Evolutionary conservation across 2,797 vertebrate genomes (phyloP), one percentile per base, ranked within the genome.

Genomic region (Periophthalmus magnuspinnatus): DNA sequence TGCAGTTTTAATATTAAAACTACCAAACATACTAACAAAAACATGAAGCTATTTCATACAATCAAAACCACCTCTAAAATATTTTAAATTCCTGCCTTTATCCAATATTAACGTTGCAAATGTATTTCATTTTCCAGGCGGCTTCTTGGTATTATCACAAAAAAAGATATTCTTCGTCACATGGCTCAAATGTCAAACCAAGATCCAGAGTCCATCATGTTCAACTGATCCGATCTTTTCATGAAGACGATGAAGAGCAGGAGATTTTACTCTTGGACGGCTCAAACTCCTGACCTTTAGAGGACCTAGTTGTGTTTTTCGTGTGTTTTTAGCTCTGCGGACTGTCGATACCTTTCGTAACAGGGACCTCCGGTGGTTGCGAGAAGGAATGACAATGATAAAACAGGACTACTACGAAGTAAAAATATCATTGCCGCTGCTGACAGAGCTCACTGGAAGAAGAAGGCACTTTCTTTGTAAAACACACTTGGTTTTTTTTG

Each of bases 81-180:
- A 8, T 21, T 1, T n/a, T 50, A 0, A 1, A 86, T 90, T 65
- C 67, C 75, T 66, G 33, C 41, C 60, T 16, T 5, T 1, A 0
- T 50, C 17, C 32, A 33, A 5, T 50, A 67, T 71, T 60, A 73
- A 21, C 55, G 68, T 10, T 57, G 11, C 34, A 47, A 21, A 24
- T 19, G 48, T 33, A 14, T 67, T 89, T 87, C 77, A 83, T 83
- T 74, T 5, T 93, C 67, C 93, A 99, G 97, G 91, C 97, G 97
- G 84, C 97, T 99, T 91, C 97, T 99, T 95, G 97, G 97, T 92
- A 97, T 99, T 91, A 95, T 99, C 92, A 99, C 98, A 96, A 99
- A 99, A 97, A 99, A 99, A 96, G 98, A 99, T 91, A 99, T 99
- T 93, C 98, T 99, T 47, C 98, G 98, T 92, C 97, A 99, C 93